phyloP scores from a whole-genome alignment of 2,113 vertebrate genomes.

The Rattus norvegicus region GRCr8 NC_086027.1:85715501-85716000 shows the following conservation, averaged over 20 bases:
- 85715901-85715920: slow-evolving; percentile 21
- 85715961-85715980: slow-evolving; percentile 19
- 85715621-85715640: slow-evolving; percentile 4
- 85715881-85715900: slow-evolving; percentile 48
- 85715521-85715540: not conserved
- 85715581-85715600: not conserved
- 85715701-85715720: slow-evolving; percentile 71
- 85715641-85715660: slow-evolving; percentile 61
- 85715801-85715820: slow-evolving; percentile 71
- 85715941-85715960: slow-evolving; percentile 43
- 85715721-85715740: slow-evolving; percentile 72
- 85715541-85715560: not conserved
- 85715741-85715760: slow-evolving; percentile 80
- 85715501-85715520: not conserved
- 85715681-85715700: slow-evolving; percentile 56
- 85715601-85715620: slow-evolving; percentile 49
- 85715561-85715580: not conserved
- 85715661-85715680: slow-evolving; percentile 33
- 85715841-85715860: slow-evolving; percentile 68
- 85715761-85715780: slow-evolving; percentile 53
- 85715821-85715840: slow-evolving; percentile 66
- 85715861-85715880: slow-evolving; percentile 60
- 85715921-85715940: slow-evolving; percentile 49
- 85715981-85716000: slow-evolving; percentile 29
- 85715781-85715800: slow-evolving; percentile 54